phyloP scores from a whole-genome alignment of 2,888 invertebrate species.

The Molorchus minor region DNA sequence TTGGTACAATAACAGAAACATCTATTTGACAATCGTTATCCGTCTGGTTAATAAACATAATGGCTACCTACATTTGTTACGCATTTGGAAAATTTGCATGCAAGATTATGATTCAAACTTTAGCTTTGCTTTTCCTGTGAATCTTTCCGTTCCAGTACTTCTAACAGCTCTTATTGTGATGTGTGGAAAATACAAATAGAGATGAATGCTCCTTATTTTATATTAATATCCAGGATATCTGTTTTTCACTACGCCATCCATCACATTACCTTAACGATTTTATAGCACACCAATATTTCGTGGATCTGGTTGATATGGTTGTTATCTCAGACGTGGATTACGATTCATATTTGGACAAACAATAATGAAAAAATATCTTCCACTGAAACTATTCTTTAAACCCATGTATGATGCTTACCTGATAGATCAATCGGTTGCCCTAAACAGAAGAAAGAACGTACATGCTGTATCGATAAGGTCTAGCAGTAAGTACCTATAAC shows the following conservation, averaged over 20 bases:
- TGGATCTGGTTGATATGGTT: slow-evolving; percentile 87
- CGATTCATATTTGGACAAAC: slow-evolving; percentile 86
- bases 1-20: slow-evolving; percentile 42
- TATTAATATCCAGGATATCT: slow-evolving; percentile 85
- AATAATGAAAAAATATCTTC: slow-evolving; percentile 83
- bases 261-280: slow-evolving; percentile 67
- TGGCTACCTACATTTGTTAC: slow-evolving; percentile 73
- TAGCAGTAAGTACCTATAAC: slow-evolving; percentile 5
- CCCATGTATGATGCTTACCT: slow-evolving; percentile 86
- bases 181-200: slow-evolving; percentile 71
- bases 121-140: slow-evolving; percentile 86
- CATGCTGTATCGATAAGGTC: background rate
- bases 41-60: slow-evolving; percentile 73
- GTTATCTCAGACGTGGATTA: slow-evolving; percentile 86
- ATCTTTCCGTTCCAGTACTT: slow-evolving; percentile 78
- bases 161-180: slow-evolving; percentile 74
- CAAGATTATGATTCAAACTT: slow-evolving; percentile 88
- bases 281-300: slow-evolving; percentile 69
- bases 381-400: slow-evolving; percentile 84
- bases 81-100: slow-evolving; percentile 82
- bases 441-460: slow-evolving; percentile 75
- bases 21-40: slow-evolving; percentile 65
- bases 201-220: slow-evolving; percentile 78
- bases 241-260: slow-evolving; percentile 77
- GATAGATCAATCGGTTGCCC: slow-evolving; percentile 83